Evolutionary conservation across 2,797 vertebrate genomes (phyloP), one percentile per base, ranked within the genome.

Genomic region (Neoniphon sammara): DNA sequence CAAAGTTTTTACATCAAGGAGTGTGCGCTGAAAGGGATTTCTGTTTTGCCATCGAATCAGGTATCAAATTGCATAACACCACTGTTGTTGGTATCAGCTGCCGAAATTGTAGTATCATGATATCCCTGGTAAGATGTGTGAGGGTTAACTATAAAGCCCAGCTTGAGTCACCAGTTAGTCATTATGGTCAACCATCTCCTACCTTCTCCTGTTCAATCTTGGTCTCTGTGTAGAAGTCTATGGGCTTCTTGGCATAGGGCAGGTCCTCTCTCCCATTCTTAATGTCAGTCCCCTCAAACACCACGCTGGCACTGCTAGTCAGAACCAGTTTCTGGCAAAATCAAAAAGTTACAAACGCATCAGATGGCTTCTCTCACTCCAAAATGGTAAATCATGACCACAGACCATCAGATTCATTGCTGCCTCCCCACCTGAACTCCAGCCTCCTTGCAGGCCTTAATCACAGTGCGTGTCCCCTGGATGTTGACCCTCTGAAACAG

Each of bases 161-260:
- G 12, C 39, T 11, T 7, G 36, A 15, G 39, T 14, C 39, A 14
- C 12, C 3, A n/a, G 11, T 39, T 7, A 39, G 2, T 14, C 3
- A 42, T 42, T 42, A 2, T 2, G 2, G 12, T 42, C 9, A 12
- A 42, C 12, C 15, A 1, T n/a, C 21, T 56, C 66, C 21, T 84
- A 99, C 98, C 95, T 93, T 96, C 77, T 99, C 98, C 83, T 99
- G 98, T 1, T 96, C 85, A 84, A 99, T 99, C 93, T 99, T 99
- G 6, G 97, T 99, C 89, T 97, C 91, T 3, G 98, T 99, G 91
- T 99, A 99, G 88, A 96, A 99, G 88, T 99, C 98, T 0, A 99
- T 97, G 5, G 98, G 97, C 5, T 94, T 96, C 60, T 82, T 91
- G 27, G 98, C 97, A 2, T 99, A 99, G 0, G 97, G 97, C 5